Percentiles rank a stretch among this genome's conserved stretches.
Evolutionary conservation across 2,888 invertebrate genomes (phyloP).

Genomic region (Epiblema foenella): DNA sequence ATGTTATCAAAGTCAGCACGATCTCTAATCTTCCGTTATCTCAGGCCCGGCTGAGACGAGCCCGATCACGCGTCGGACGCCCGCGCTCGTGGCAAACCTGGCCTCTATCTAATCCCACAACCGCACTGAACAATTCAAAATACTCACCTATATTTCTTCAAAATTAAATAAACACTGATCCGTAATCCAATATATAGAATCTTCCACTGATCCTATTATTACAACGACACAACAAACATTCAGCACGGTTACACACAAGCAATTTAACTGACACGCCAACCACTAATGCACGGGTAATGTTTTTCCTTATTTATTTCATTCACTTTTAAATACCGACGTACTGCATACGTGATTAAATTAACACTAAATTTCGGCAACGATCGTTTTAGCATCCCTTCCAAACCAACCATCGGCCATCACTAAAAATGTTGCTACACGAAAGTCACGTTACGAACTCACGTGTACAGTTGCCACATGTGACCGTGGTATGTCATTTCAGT

Average conservation of each 20-base stretch:
- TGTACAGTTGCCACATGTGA: constrained; percentile 58
- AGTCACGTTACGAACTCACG: constrained; percentile 74
- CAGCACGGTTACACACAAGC: constrained; percentile 66
- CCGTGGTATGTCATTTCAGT: constrained; percentile 5
- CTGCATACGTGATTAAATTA: constrained; percentile 72
- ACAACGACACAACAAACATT: constrained; percentile 80
- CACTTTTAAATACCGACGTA: constrained; percentile 71
- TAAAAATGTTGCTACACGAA: constrained; percentile 66
- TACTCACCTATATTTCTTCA: constrained; percentile 75
- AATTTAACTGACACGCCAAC: constrained; percentile 67
- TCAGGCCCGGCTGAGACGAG: constrained; percentile 53
- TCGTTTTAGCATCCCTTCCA: constrained; percentile 67
- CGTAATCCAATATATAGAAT: constrained; percentile 80
- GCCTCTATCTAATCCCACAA: constrained; percentile 42
- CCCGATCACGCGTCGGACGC: constrained; percentile 59
- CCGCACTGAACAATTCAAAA: constrained; percentile 43
- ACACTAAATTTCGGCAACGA: constrained; percentile 73
- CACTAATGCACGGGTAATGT: constrained; percentile 69
- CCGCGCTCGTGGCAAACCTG: constrained; percentile 69
- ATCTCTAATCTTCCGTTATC: constrained; percentile 82
- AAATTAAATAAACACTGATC: constrained; percentile 74
- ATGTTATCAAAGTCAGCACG: constrained; percentile 79
- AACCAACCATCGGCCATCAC: constrained; percentile 82
- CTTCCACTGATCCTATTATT: constrained; percentile 81
- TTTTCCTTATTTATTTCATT: constrained; percentile 58